phyloP scores from a whole-genome alignment of 2,797 vertebrate genomes.

The Thunnus albacares region DNA sequence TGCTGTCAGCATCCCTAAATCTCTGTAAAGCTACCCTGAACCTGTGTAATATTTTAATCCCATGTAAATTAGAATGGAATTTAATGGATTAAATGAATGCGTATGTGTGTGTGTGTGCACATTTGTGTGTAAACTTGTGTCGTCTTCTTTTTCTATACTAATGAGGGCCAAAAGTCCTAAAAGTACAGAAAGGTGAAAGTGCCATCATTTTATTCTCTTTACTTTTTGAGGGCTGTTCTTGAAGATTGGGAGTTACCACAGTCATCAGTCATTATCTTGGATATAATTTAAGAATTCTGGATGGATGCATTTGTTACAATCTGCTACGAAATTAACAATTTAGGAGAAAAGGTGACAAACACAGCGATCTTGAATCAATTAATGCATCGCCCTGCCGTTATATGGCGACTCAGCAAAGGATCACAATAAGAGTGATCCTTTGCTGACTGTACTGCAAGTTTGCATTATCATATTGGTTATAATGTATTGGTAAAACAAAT shows the following conservation, averaged over 20 bases:
- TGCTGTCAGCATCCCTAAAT: slow-evolving; percentile 7
- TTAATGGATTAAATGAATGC: slow-evolving; percentile 41
- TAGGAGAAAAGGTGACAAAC: neutral
- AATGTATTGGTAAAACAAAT: neutral
- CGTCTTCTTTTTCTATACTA: neutral
- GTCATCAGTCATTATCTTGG: neutral
- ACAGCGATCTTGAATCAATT: slow-evolving; percentile 16
- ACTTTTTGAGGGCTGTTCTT: neutral
- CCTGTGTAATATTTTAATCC: slow-evolving; percentile 55
- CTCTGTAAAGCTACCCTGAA: slow-evolving; percentile 35
- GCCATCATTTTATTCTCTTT: neutral
- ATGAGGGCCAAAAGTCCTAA: neutral
- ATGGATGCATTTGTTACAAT: slow-evolving; percentile 31
- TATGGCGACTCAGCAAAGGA: neutral
- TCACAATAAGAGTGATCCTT: neutral
- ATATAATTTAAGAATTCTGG: neutral
- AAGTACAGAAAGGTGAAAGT: neutral
- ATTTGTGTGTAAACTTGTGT: slow-evolving; percentile 4
- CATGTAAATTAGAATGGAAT: slow-evolving; percentile 41
- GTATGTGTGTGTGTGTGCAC: slow-evolving; percentile 4
- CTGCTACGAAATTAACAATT: neutral
- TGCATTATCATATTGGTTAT: neutral
- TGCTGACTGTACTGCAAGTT: neutral
- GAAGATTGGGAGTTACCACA: neutral
- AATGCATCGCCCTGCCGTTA: neutral